Base-by-base conservation (phyloP, 1,140 invertebrate genomes). In the Holcopasites calliopsidis region DNA sequence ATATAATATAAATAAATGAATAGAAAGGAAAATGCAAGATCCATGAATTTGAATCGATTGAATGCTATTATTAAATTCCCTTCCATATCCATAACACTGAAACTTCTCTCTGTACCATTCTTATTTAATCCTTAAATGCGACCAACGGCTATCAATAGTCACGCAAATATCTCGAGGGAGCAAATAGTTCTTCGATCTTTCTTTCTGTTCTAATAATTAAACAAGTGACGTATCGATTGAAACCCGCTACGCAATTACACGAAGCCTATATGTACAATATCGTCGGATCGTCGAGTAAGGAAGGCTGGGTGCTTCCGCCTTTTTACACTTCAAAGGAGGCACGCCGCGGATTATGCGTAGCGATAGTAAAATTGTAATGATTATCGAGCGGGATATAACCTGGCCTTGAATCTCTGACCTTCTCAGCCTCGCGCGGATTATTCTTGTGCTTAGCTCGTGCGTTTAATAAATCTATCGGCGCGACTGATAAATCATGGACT, bases 371-470 rank as follows among this genome's bases (percentile, higher is more conserved):
- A 76, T 58, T 60, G 49, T 31, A 54, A 55, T 61, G 75, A 38
- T 71, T 49, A 72, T 72, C 47, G 26, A 47, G 40, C 38, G 23
- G 18, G 28, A 62, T 70, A 68, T 57, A 76, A 42, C 21, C 54
- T 28, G 64, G 28, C 75, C 75, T 80, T 66, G 75, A 77, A 77
- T 73, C 75, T 77, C 55, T 77, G 44, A 73, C 75, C 78, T 80
- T 77, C n/a, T 57, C 49, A 60, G 21, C 42, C 44, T 71, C n/a
- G 64, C 69, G 18, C n/a, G 13, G 70, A 57, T 69, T 76, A 69
- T 76, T 76, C 62, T 69, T 5, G 64, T 76, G 13, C 33, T 60
- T 69, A 49, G 52, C 35, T 69, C 58, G 55, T 42, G 76, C 71
- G 57, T 50, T 50, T 28, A n/a, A n/a, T n/a, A n/a, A n/a, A n/a